Conservation (phyloP, 2,113 vertebrate genomes). For the Tragelaphus scriptus region DNA sequence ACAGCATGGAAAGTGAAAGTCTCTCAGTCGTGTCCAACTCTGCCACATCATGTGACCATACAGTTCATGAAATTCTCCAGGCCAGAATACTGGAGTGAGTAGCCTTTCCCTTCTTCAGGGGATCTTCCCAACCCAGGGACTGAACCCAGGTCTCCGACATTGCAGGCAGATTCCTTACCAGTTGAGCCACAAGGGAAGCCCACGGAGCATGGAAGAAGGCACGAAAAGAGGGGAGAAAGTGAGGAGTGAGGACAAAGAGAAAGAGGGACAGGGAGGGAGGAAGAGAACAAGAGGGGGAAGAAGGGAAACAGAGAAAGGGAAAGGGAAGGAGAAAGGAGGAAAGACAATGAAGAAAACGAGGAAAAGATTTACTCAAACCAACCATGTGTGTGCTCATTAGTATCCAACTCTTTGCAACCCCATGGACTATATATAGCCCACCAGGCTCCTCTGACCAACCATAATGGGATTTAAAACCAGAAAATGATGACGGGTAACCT, state of each 20-base stretch:
- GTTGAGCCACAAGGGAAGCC: not conserved
- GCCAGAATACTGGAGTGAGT: not conserved
- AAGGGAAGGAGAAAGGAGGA: not conserved
- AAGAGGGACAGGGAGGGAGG: not conserved
- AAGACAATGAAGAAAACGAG: not conserved
- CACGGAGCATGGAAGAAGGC: not conserved
- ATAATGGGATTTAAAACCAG: not conserved
- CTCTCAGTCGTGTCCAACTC: not conserved
- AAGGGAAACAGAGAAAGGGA: not conserved
- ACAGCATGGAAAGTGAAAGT: not conserved
- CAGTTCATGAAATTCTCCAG: not conserved
- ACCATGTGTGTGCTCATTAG: not conserved
- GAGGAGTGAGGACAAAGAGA: not conserved
- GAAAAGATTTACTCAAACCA: not conserved
- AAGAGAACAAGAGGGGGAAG: not conserved
- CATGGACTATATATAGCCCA: not conserved
- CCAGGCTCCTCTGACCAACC: not conserved
- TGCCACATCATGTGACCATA: not conserved
- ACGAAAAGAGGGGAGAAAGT: rapidly evolving
- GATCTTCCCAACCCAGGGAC: not conserved
- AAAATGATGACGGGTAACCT: not conserved
- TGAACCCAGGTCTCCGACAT: not conserved
- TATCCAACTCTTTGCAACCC: not conserved
- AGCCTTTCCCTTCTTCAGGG: not conserved
- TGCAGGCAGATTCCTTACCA: not conserved